These are phyloP conservation scores for Aproaerema taeniolella DNA, from an alignment of 2,888 invertebrate species.

Conservation along the genomic window DNA sequence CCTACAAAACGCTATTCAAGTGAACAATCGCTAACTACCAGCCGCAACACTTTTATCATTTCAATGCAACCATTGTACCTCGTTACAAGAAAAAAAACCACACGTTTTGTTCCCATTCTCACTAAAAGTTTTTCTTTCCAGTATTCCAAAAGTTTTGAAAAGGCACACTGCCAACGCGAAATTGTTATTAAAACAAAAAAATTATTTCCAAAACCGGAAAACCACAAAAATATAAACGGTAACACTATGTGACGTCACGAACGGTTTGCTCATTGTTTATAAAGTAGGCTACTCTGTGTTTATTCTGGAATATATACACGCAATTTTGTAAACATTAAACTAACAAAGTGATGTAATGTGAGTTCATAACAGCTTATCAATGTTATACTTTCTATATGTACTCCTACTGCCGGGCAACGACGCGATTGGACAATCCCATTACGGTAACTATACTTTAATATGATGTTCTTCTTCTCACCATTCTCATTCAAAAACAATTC, in stretches of 20 bases:
- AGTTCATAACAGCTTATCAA: constrained; percentile 1
- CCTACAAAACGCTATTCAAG: too few species aligned
- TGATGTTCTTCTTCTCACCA: too few species aligned
- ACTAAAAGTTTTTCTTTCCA: constrained; percentile 8
- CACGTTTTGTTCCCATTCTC: constrained; percentile 8
- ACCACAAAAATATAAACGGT: neutral
- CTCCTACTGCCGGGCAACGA: constrained; percentile 1
- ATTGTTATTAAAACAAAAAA: neutral
- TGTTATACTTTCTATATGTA: constrained; percentile 6
- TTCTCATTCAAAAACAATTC: too few species aligned
- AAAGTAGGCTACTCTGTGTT: neutral
- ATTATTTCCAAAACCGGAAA: neutral
- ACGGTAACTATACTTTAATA: too few species aligned
- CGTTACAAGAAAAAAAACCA: constrained; percentile 8
- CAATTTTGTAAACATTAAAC: neutral
- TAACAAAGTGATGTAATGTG: constrained; percentile 7
- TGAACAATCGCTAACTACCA: constrained; percentile 4
- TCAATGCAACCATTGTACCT: constrained; percentile 19
- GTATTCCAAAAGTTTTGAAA: constrained; percentile 4
- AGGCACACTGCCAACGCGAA: constrained; percentile 1
- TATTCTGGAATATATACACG: too few species aligned
- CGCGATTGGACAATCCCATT: constrained; percentile 11
- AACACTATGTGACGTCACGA: constrained; percentile 7
- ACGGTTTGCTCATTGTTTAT: neutral
- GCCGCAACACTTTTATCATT: constrained; percentile 14